These are phyloP conservation scores for Tragelaphus scriptus DNA, from an alignment of 2,113 vertebrate genomes.

Conservation along the genomic window DNA sequence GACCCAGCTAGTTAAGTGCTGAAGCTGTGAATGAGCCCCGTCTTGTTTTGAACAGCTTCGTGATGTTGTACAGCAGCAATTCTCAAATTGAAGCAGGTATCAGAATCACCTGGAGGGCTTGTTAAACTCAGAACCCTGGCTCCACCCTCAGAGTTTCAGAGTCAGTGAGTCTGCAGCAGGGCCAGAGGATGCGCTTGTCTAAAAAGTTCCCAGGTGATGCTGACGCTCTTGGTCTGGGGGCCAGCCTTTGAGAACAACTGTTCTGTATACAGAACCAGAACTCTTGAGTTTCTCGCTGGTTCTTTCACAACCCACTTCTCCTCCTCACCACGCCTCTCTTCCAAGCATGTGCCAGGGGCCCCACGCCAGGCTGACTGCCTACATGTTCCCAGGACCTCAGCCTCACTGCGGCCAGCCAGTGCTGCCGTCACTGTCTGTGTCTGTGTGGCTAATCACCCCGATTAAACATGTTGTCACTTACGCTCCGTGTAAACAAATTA, in stretches of 20 bases:
- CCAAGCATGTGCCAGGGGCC: neutral
- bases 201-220: neutral
- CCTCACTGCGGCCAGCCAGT: neutral
- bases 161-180: neutral
- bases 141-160: neutral
- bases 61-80: neutral
- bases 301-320: neutral
- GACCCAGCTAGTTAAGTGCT: neutral
- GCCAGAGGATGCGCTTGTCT: neutral
- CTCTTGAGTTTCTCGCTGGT: neutral
- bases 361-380: neutral
- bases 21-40: neutral
- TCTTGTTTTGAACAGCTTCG: neutral
- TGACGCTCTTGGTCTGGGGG: neutral
- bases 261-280: neutral
- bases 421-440: neutral
- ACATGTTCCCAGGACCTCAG: neutral
- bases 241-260: neutral
- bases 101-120: neutral
- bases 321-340: neutral
- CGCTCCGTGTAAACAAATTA: slow-evolving; percentile 28
- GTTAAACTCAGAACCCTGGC: neutral
- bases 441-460: neutral
- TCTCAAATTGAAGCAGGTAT: neutral
- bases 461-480: neutral